Evolutionary conservation across 2,113 vertebrate species (phyloP).

Genomic region (Phalacrocorax brasilianus): DNA sequence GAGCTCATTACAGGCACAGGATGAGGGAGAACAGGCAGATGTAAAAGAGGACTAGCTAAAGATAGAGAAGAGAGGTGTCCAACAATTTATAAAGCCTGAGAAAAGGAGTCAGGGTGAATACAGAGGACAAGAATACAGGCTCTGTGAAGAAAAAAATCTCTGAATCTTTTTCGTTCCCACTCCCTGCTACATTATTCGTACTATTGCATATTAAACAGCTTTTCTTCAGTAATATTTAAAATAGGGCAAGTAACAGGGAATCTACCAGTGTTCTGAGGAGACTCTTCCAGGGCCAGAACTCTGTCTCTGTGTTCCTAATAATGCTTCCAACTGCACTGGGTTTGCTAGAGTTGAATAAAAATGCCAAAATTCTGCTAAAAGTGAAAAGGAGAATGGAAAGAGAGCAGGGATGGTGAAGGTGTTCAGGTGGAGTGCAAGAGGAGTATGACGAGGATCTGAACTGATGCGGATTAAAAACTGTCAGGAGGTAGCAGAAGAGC

Average conservation of each 20-base stretch:
- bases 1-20: not conserved
- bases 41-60: not conserved
- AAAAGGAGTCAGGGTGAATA: not conserved
- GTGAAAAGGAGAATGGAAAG: not conserved
- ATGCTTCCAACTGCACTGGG: not conserved
- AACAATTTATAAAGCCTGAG: not conserved
- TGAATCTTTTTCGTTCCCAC: not conserved
- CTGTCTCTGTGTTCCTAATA: not conserved
- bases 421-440: not conserved
- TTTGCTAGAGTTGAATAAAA: not conserved
- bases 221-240: not conserved
- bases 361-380: not conserved
- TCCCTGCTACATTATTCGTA: not conserved
- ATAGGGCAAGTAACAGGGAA: not conserved
- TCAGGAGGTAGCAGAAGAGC: not conserved
- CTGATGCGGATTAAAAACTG: not conserved
- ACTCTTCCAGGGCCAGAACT: not conserved
- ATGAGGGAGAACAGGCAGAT: not conserved
- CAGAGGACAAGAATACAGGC: not conserved
- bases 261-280: not conserved
- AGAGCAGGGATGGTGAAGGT: not conserved
- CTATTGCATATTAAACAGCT: not conserved
- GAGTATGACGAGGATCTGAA: not conserved
- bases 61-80: not conserved
- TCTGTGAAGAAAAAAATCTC: not conserved